phyloP scores from a whole-genome alignment of 2,113 vertebrate species.

The Myrmophylax atrothorax region DNA sequence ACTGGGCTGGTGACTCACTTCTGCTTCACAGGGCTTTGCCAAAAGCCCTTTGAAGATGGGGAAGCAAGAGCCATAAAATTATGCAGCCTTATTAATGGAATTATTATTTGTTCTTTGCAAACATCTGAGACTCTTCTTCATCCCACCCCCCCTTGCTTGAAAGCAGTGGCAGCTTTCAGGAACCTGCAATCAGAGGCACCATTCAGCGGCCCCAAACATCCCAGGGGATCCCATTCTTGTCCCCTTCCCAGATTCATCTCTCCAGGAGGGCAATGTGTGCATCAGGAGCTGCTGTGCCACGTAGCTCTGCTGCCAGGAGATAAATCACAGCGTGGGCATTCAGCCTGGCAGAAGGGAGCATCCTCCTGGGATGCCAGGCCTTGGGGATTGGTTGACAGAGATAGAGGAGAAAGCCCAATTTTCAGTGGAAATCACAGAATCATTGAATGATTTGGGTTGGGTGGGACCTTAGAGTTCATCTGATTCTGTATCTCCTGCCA shows the following conservation, averaged over 20 bases:
- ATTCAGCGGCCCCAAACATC: not conserved
- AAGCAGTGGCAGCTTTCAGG: not conserved
- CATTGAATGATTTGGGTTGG: not conserved
- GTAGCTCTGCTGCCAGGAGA: not conserved
- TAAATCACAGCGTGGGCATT: not conserved
- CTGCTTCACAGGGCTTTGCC: slow-evolving; percentile 29
- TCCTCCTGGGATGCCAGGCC: not conserved
- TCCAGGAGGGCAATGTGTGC: not conserved
- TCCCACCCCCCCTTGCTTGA: accelerated
- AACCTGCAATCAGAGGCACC: not conserved
- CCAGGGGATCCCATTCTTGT: not conserved
- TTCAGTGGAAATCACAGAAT: not conserved
- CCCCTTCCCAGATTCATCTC: not conserved
- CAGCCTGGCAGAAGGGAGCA: not conserved
- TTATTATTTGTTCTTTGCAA: not conserved
- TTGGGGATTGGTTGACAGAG: not conserved
- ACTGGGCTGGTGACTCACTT: not conserved
- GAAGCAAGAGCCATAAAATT: slow-evolving; percentile 11
- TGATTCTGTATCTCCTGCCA: not conserved
- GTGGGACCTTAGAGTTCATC: not conserved
- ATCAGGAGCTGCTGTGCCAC: not conserved
- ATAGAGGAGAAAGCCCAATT: not conserved
- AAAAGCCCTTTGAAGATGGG: slow-evolving; percentile 50
- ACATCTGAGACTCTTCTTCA: slow-evolving; percentile 41
- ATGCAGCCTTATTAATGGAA: slow-evolving; percentile 10